Percentiles rank a stretch among this genome's conserved stretches.
These are phyloP conservation scores for Erythrocebus patas DNA, from an alignment of 2,113 vertebrate genomes.

Conservation along the genomic window DNA sequence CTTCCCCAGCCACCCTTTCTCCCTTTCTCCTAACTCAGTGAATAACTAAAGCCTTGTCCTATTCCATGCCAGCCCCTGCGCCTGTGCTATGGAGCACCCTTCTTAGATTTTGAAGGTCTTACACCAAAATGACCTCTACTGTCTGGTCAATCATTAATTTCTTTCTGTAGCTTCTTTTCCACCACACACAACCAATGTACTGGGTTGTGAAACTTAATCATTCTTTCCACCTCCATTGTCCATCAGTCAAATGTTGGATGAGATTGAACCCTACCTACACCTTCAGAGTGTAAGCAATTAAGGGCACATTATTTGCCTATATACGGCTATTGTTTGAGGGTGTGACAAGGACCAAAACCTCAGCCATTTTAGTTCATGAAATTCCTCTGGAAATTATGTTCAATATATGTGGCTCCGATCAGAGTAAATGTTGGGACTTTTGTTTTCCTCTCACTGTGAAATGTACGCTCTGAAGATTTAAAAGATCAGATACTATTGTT, in stretches of 20 bases:
- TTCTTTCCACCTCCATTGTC: neutral
- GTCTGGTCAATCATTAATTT: neutral
- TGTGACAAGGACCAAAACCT: neutral
- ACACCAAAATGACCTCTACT: neutral
- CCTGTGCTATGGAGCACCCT: too few relatives aligned
- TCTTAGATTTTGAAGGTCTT: neutral
- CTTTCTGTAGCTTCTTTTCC: neutral
- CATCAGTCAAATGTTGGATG: neutral
- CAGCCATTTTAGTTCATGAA: neutral
- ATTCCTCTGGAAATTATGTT: neutral
- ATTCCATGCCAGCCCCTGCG: too few relatives aligned
- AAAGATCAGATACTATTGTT: neutral
- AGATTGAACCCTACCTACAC: neutral
- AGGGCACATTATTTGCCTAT: neutral
- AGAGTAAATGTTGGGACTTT: neutral
- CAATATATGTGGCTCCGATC: neutral
- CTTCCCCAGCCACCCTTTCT: neutral
- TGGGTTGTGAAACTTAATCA: neutral
- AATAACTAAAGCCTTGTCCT: neutral
- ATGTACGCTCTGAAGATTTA: neutral
- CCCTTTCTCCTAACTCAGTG: neutral
- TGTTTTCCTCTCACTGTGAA: neutral
- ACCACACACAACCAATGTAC: accelerated
- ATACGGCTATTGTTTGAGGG: neutral
- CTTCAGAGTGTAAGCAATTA: neutral